These are phyloP conservation scores for Alcis repandata DNA, from an alignment of 2,888 invertebrate species.

Conservation along the genomic window DNA sequence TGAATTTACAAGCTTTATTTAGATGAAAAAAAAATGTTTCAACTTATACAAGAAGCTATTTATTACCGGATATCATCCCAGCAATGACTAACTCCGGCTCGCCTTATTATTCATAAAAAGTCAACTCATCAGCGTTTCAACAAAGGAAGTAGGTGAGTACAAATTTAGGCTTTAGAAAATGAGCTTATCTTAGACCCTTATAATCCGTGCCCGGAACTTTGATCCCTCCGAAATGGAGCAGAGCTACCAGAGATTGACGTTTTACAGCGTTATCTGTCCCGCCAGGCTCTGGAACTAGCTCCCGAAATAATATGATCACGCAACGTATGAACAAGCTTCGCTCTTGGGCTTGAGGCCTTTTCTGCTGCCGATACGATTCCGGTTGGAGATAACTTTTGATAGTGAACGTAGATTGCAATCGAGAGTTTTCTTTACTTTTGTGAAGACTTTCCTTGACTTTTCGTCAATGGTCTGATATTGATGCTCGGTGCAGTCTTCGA, in stretches of 20 bases:
- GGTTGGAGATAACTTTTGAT: neutral
- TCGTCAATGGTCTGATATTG: too few relatives aligned
- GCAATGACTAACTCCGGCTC: constrained; percentile 42
- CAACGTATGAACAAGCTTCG: constrained; percentile 56
- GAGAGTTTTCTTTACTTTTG: neutral
- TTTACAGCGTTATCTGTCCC: constrained; percentile 78
- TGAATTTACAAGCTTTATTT: neutral
- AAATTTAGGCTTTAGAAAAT: constrained; percentile 81
- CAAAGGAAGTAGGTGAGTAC: constrained; percentile 72
- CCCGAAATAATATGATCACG: constrained; percentile 48
- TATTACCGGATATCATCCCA: constrained; percentile 3
- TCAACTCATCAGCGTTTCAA: constrained; percentile 63
- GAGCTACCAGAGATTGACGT: constrained; percentile 80
- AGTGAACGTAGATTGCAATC: neutral
- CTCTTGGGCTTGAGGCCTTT: constrained; percentile 16
- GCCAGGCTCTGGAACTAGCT: constrained; percentile 74
- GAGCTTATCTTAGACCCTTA: constrained; percentile 84
- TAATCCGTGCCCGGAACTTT: constrained; percentile 83
- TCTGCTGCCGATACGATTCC: constrained; percentile 16
- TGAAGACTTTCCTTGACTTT: neutral
- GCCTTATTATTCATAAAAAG: constrained; percentile 52
- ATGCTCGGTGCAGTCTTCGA: too few relatives aligned
- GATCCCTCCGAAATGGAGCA: constrained; percentile 80
- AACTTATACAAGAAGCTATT: neutral
- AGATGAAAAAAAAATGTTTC: neutral